These are phyloP conservation scores for Protophormia terraenovae DNA, from an alignment of 2,888 invertebrate species.

Conservation along the genomic window DNA sequence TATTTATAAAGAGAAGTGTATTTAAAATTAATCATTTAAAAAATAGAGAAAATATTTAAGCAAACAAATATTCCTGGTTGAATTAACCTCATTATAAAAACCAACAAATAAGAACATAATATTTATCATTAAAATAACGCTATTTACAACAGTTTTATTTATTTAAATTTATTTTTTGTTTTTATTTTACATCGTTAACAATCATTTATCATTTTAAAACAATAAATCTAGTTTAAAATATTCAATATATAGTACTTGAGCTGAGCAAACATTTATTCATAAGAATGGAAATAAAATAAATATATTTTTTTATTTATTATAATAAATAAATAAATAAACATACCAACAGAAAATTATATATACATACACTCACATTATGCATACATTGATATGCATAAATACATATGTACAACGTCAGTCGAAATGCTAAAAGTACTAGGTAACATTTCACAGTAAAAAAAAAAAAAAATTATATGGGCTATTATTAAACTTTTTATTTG, in stretches of 20 bases:
- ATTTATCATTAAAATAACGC: slow-evolving; percentile 37
- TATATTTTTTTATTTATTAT: slow-evolving; percentile 35
- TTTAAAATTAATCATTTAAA: background rate
- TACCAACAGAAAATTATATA: background rate
- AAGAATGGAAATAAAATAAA: slow-evolving; percentile 39
- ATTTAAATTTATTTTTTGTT: background rate
- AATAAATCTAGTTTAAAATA: slow-evolving; percentile 29
- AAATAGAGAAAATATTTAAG: slow-evolving; percentile 7
- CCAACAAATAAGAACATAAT: no score
- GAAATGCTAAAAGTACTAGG: no score
- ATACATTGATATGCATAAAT: background rate
- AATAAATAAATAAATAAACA: slow-evolving; percentile 31
- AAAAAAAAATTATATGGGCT: no score
- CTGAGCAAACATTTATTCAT: background rate
- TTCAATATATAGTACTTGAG: slow-evolving; percentile 20
- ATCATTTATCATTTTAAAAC: slow-evolving; percentile 49
- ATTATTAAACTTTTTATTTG: no score
- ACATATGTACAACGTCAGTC: background rate
- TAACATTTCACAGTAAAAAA: no score
- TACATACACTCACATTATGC: background rate
- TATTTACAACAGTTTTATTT: slow-evolving; percentile 22
- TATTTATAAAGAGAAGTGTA: background rate
- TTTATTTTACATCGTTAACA: slow-evolving; percentile 23
- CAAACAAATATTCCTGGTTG: slow-evolving; percentile 7
- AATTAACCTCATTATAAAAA: slow-evolving; percentile 46